Evolutionary conservation across 2,888 invertebrate species (phyloP), one percentile per base, ranked within the genome.

Genomic region (Agrochola lychnidis): DNA sequence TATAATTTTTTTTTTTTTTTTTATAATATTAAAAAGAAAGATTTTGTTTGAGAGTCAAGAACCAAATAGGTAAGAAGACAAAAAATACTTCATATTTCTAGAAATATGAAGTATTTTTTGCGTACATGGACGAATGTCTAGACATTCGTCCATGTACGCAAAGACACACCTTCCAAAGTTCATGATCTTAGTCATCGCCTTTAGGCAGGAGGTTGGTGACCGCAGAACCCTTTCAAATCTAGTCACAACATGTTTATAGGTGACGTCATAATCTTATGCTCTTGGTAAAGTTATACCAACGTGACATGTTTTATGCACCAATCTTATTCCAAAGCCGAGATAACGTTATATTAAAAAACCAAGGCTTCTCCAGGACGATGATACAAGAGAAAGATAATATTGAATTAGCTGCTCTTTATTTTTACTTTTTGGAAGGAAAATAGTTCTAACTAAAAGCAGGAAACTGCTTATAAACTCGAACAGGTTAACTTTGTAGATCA

Each of bases 251-350:
- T 70, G 64, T 57, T 77, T 72, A 75, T 71, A 25, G 51, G 25
- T 78, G 78, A 78, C 78, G 78, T 84, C 84, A 78, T 72, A 57
- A 73, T 64, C 22, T 73, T 70, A 53, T 61, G 59, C 67, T 45
- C 12, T 59, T 63, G 67, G 70, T 61, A 40, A 67, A 67, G 40
- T 70, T 70, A 76, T 64, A 72, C 36, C 81, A 80, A 82, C 67
- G 62, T 80, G 73, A 79, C 68, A 71, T 30, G 56, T 59, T 83
- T 63, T 73, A 79, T 76, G 70, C 74, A 76, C 76, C 66, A 77
- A 78, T 84, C 76, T 78, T 63, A 69, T 70, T 69, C 63, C 64
- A 81, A 85, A 70, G 70, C 69, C 36, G 53, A 70, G 70, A 73
- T 72, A 78, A 86, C 56, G 66, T 56, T 76, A 36, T 36, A 61